Percentiles rank a stretch among this genome's conserved stretches.
These are phyloP conservation scores for Laothoe populi DNA, from an alignment of 2,888 invertebrate genomes.

Conservation along the genomic window DNA sequence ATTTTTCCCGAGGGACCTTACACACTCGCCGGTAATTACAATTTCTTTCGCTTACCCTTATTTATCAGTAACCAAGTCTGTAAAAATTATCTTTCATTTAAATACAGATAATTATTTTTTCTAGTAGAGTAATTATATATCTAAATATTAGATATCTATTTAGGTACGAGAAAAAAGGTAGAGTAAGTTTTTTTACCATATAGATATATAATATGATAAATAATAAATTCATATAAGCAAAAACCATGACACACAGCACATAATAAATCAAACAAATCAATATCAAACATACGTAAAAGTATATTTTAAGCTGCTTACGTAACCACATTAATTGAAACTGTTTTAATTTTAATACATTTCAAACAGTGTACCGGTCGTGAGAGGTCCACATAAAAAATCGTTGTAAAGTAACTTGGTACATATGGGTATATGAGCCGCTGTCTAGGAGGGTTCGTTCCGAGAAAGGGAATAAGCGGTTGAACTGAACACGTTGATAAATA, in stretches of 20 bases:
- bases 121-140: too few relatives aligned
- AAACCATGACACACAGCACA: too few relatives aligned
- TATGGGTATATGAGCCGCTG: constrained; percentile 26
- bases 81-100: too few relatives aligned
- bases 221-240: too few relatives aligned
- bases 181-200: too few relatives aligned
- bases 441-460: constrained; percentile 35
- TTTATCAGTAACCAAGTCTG: constrained; percentile 5
- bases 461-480: constrained; percentile 31
- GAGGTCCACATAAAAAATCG: constrained; percentile 11
- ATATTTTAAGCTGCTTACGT: neutral
- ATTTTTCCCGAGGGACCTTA: constrained; percentile 60
- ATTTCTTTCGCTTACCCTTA: constrained; percentile 24
- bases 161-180: too few relatives aligned
- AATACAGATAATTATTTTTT: too few relatives aligned
- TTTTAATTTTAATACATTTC: neutral
- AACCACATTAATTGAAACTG: neutral
- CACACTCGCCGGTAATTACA: constrained; percentile 10
- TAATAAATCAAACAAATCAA: too few relatives aligned
- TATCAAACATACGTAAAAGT: neutral
- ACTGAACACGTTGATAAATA: constrained; percentile 43
- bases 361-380: neutral
- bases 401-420: constrained; percentile 9
- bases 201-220: too few relatives aligned
- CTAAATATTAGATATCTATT: too few relatives aligned